A percentile compares a stretch with the other conserved stretches of the same genome.
Evolutionary conservation across 2,113 vertebrate genomes (phyloP).

Genomic region (Phaetusa simplex): DNA sequence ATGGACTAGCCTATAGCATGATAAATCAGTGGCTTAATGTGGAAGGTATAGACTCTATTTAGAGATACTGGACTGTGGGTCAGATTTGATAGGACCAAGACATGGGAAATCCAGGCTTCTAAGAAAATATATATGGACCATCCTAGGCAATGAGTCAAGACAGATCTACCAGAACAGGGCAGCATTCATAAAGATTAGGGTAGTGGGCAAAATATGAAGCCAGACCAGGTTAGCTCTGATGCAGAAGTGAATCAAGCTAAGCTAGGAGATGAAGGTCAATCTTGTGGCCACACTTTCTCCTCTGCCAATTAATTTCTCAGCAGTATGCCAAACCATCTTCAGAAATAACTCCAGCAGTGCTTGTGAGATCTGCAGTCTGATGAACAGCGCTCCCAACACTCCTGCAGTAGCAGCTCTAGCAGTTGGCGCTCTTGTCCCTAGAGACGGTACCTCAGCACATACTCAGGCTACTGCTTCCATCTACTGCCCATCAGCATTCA

Average conservation of each 20-base stretch:
- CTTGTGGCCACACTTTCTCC: background rate
- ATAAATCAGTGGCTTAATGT: background rate
- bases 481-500: background rate
- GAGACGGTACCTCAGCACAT: background rate
- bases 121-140: background rate
- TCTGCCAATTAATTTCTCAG: background rate
- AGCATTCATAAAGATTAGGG: background rate
- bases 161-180: background rate
- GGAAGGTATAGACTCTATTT: background rate
- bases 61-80: background rate
- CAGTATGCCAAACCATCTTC: background rate
- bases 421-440: background rate
- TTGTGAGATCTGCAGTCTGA: background rate
- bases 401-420: background rate
- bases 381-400: accelerated
- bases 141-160: background rate
- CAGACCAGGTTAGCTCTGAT: background rate
- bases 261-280: background rate
- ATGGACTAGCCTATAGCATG: background rate
- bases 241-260: background rate
- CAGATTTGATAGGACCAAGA: background rate
- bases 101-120: background rate
- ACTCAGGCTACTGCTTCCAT: background rate
- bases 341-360: background rate
- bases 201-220: background rate